Base-by-base conservation (phyloP, 2,888 invertebrate species). In the Balanococcus diminutus region DNA sequence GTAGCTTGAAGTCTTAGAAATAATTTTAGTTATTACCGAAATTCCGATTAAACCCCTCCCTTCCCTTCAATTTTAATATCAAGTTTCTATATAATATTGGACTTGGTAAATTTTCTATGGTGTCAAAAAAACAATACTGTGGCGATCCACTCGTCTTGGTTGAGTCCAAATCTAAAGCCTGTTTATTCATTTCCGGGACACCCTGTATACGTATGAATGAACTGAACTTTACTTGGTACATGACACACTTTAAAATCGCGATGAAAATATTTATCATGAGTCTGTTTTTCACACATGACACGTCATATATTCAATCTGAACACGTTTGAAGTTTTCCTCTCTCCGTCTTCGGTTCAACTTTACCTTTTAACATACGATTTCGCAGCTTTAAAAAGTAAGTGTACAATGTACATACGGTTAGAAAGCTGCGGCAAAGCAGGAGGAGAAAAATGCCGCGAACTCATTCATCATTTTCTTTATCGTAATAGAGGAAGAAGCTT, bases 301-400 rank as follows among this genome's bases (percentile, higher is more conserved):
- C 28, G 28, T 67, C 67, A 28, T 67, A 28, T 67, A 67, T 67
- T 67, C 67, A 67, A 67, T 67, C 67, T 67, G 67, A 67, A 67
- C 67, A 67, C 28, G 67, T 67, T 67, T 67, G 67, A 67, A 67
- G 67, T 67, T 28, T 67, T 14, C 67, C 67, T 67, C 67, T 28
- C 28, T 28, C 14, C 28, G 28, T 11, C 22, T 3, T 67, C 67
- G 28, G 14, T 67, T 11, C 67, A 28, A 67, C 28, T 67, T 67
- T 67, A 67, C 67, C 67, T 67, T 67, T 67, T 67, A 67, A 67
- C 67, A 67, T 67, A 67, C 67, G 67, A 67, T 67, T 67, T 67
- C 67, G 56, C 28, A 67, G 67, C 67, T 67, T 67, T 67, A 67
- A 67, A 67, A 67, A 67, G 67, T 67, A 67, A 28, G 28, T 28